A percentile compares a stretch with the other conserved stretches of the same genome.
phyloP scores from a whole-genome alignment of 2,797 vertebrate species.

The Labeo calbasu region DNA sequence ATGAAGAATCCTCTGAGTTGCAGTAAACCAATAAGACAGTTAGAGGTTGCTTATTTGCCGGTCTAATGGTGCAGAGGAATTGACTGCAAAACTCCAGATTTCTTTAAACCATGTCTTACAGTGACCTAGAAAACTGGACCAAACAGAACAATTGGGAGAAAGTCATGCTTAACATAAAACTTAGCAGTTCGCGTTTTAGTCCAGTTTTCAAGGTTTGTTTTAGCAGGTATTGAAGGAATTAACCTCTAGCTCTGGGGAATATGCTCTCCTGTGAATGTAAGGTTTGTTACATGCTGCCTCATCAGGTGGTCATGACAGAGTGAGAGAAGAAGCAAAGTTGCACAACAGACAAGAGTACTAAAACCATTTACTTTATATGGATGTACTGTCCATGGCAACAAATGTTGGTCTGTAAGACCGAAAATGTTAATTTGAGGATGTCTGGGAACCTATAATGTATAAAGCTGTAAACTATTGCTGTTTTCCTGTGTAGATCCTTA shows the following conservation, averaged over 20 bases:
- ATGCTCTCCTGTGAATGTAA: slow-evolving; percentile 34
- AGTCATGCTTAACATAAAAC: background rate
- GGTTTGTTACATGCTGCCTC: slow-evolving; percentile 16
- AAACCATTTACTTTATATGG: background rate
- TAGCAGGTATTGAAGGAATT: background rate
- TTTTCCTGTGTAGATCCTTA: slow-evolving; percentile 60
- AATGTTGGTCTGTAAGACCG: slow-evolving; percentile 36
- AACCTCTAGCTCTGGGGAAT: slow-evolving; percentile 10
- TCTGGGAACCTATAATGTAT: slow-evolving; percentile 52
- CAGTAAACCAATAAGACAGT: background rate
- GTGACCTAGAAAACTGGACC: background rate
- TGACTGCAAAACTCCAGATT: background rate
- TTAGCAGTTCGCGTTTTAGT: background rate
- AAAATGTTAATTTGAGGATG: slow-evolving; percentile 35
- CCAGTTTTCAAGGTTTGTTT: slow-evolving; percentile 17
- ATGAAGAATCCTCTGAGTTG: slow-evolving; percentile 18
- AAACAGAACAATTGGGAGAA: slow-evolving; percentile 42
- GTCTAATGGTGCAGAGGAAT: background rate
- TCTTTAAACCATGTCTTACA: background rate
- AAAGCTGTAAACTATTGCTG: slow-evolving; percentile 61
- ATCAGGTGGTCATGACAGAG: background rate
- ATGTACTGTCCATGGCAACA: background rate
- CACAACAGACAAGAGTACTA: background rate
- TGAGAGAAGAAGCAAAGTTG: slow-evolving; percentile 23
- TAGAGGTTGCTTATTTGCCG: background rate